Evolutionary conservation across 2,797 vertebrate species (phyloP).

Genomic region (Catharus ustulatus): DNA sequence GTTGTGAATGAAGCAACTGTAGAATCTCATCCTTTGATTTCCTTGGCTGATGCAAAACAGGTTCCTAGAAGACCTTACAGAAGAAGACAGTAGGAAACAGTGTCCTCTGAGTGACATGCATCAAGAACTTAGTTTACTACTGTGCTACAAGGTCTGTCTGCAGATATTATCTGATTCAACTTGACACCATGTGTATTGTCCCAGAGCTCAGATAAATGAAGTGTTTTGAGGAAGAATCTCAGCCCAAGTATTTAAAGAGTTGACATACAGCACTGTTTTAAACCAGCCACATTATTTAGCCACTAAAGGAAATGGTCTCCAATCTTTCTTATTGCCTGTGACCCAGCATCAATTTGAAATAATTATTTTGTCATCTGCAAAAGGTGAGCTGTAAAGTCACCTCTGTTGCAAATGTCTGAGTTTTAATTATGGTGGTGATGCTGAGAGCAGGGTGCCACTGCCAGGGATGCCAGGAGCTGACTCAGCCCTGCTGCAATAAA

Average conservation of each 20-base stretch:
- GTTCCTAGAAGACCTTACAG: background rate
- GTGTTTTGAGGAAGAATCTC: conserved; percentile 11
- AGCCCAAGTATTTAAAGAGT: background rate
- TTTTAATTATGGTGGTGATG: background rate
- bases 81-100: background rate
- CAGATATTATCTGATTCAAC: background rate
- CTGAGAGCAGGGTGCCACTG: background rate
- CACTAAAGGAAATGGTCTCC: background rate
- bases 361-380: background rate
- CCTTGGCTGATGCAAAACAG: background rate
- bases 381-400: background rate
- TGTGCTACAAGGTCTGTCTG: background rate
- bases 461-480: background rate
- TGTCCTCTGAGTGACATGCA: background rate
- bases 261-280: background rate
- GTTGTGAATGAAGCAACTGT: background rate
- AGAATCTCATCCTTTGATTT: background rate
- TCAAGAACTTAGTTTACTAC: background rate
- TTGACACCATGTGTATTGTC: background rate
- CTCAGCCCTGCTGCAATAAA: conserved; percentile 13
- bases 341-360: background rate
- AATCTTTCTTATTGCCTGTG: background rate
- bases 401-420: background rate
- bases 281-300: background rate
- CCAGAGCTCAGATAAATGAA: conserved; percentile 35